phyloP scores from a whole-genome alignment of 2,888 invertebrate species.

The Thereva unica region DNA sequence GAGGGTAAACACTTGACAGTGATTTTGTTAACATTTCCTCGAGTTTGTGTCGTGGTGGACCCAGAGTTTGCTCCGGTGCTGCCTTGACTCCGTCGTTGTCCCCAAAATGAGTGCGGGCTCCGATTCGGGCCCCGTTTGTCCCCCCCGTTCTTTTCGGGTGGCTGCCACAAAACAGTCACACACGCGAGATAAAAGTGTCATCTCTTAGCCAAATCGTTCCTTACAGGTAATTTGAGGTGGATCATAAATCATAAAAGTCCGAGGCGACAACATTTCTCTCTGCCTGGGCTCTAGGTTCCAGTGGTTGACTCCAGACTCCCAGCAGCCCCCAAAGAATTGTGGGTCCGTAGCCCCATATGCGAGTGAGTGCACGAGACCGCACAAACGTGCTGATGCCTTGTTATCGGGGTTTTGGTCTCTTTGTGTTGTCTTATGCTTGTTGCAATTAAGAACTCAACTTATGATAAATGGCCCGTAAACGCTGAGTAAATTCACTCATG shows the following conservation, averaged over 20 bases:
- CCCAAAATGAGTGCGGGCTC: background rate
- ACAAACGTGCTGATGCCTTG: conserved; percentile 8
- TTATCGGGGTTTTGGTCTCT: conserved; percentile 22
- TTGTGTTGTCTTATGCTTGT: conserved; percentile 22
- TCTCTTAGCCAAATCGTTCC: conserved; percentile 25
- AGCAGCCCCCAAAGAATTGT: conserved; percentile 4
- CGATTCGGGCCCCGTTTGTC: background rate
- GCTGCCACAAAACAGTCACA: background rate
- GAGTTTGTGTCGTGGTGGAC: background rate
- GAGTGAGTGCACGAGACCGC: too few relatives aligned
- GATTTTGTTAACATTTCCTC: conserved; percentile 29
- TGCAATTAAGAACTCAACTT: conserved; percentile 35
- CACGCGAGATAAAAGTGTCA: conserved; percentile 20
- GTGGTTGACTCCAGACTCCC: background rate
- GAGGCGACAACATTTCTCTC: conserved; percentile 20
- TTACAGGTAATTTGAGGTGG: conserved; percentile 27
- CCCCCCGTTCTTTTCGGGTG: background rate
- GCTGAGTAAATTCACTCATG: conserved; percentile 17
- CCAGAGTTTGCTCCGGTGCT: background rate
- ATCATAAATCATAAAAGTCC: conserved; percentile 30
- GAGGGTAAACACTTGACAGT: conserved; percentile 22
- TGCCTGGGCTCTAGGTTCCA: background rate
- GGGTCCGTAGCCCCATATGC: conserved; percentile 14
- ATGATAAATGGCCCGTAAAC: conserved; percentile 27
- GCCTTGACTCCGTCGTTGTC: background rate